These are phyloP conservation scores for Sepioteuthis lessoniana DNA, from an alignment of 2,888 invertebrate species.

Conservation along the genomic window DNA sequence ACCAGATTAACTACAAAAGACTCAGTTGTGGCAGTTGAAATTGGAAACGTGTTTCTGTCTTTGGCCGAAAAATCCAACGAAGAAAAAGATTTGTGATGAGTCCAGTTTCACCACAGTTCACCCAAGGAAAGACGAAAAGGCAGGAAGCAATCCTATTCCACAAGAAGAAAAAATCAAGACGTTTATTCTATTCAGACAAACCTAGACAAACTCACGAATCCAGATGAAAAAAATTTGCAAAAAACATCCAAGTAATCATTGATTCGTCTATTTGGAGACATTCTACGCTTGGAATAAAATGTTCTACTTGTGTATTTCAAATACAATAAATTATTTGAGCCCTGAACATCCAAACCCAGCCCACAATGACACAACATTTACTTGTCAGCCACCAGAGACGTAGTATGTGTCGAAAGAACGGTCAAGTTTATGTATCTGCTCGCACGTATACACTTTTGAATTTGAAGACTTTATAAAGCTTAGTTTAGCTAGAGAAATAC, in stretches of 20 bases:
- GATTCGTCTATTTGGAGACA: too few species aligned
- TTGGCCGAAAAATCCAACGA: not conserved
- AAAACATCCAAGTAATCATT: not conserved
- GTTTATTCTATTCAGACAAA: not conserved
- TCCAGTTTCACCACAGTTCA: not conserved
- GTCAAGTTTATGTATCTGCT: too few species aligned
- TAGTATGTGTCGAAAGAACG: too few species aligned
- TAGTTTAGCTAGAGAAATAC: too few species aligned
- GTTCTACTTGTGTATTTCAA: too few species aligned
- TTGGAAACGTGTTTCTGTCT: slow-evolving; percentile 33
- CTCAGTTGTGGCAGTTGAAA: not conserved
- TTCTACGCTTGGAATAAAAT: too few species aligned
- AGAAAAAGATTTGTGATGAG: not conserved
- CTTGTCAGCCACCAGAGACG: too few species aligned
- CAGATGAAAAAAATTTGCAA: not conserved
- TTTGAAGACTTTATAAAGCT: too few species aligned
- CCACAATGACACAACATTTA: too few species aligned
- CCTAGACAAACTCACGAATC: not conserved
- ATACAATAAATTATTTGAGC: too few species aligned
- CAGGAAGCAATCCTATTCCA: not conserved
- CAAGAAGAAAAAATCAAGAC: not conserved
- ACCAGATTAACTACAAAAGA: not conserved
- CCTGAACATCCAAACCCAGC: too few species aligned
- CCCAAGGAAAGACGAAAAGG: not conserved
- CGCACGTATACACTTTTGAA: too few species aligned